Percentiles rank a stretch among this genome's conserved stretches.
These are phyloP conservation scores for Sarcophilus harrisii DNA, from an alignment of 2,797 vertebrate species.

Conservation along the genomic window DNA sequence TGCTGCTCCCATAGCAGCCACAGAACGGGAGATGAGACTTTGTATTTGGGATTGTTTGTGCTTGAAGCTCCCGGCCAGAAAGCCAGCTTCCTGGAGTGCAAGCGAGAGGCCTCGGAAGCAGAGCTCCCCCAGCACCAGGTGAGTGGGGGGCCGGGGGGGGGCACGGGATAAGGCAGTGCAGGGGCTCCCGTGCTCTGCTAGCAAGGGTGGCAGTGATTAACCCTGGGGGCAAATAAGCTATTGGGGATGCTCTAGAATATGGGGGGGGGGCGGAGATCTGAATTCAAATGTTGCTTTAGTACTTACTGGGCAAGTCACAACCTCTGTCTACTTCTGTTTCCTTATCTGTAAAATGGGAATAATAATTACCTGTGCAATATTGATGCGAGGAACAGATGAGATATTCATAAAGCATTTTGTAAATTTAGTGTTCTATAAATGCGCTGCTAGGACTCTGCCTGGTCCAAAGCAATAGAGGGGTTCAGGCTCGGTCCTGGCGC, in stretches of 20 bases:
- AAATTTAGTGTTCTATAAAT: not conserved
- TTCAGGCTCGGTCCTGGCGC: not conserved
- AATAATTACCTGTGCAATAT: not conserved
- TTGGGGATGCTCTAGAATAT: not conserved
- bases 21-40: not conserved
- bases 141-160: slow-evolving; percentile 65
- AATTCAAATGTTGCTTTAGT: not conserved
- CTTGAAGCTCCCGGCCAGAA: not conserved
- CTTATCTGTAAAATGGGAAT: not conserved
- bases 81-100: slow-evolving; percentile 86
- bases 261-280: not conserved
- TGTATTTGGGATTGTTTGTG: not conserved
- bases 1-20: not conserved
- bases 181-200: no score
- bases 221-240: not conserved
- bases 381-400: not conserved
- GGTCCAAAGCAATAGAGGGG: not conserved
- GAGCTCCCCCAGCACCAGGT: slow-evolving; percentile 85
- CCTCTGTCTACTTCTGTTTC: not conserved
- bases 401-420: not conserved
- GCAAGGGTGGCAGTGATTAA: not conserved
- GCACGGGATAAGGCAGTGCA: no score
- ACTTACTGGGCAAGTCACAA: not conserved
- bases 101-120: slow-evolving; percentile 84
- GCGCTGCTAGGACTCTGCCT: not conserved